Conservation (phyloP, 2,113 vertebrate species). For the Origma solitaria region DNA sequence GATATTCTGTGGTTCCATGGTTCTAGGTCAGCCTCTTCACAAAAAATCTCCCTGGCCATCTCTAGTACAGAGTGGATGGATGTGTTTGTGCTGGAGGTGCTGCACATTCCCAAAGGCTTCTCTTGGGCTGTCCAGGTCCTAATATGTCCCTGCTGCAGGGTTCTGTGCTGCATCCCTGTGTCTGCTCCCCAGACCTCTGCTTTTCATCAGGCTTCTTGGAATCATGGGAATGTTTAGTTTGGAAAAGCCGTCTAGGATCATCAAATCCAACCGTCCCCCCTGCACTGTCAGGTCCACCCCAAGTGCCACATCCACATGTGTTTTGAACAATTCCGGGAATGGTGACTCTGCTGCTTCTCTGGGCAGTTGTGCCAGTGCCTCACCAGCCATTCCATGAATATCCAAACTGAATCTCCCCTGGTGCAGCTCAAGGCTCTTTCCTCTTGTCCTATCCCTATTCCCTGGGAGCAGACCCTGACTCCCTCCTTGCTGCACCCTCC, state of each 20-base stretch:
- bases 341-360: background rate
- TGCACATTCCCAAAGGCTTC: background rate
- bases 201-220: background rate
- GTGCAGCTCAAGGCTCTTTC: accelerated
- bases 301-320: accelerated
- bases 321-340: background rate
- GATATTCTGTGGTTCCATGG: background rate
- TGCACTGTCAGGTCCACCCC: background rate
- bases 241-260: background rate
- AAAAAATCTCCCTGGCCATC: background rate
- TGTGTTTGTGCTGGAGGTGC: background rate
- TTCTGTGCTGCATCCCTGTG: background rate
- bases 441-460: background rate
- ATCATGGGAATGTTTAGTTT: background rate
- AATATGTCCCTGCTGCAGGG: background rate
- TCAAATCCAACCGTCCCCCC: background rate
- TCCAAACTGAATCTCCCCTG: background rate
- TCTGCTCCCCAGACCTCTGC: background rate
- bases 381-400: background rate
- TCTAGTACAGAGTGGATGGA: background rate
- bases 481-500: accelerated
- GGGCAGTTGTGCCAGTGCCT: background rate
- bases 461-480: background rate
- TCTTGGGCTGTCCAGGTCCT: background rate
- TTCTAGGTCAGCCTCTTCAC: background rate